Base-by-base conservation (phyloP, 2,113 vertebrate species). In the Bostrychus sinensis region DNA sequence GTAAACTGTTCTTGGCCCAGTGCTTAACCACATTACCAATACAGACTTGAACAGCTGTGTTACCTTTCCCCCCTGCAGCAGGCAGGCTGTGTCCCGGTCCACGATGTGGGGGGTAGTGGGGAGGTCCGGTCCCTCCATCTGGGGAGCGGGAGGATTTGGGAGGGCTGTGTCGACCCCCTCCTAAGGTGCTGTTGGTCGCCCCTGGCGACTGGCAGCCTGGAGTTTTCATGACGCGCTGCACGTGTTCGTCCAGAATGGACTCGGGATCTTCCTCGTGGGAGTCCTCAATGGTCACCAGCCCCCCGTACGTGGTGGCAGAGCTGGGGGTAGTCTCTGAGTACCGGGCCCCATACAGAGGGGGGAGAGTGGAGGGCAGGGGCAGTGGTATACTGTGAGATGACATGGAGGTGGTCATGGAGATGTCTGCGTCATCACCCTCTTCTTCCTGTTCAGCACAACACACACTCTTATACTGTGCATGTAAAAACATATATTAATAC, bases 181-280 rank as follows among this genome's bases (percentile, higher is more conserved):
- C 86, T 78, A 82, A 82, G 78, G 82, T 86, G 87, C 66, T 72
- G 66, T 88, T 91, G 39, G 85, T 73, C 53, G 95, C 93, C 13
- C 96, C 95, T 0, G 96, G 96, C 0, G 96, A 98, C 68, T 96
- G 96, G 86, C 96, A 95, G 62, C 95, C 96, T 0, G 95, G 95
- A 0, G 95, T 97, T 75, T 94, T 94, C 94, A 96, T 94, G 67
- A 97, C 96, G 0, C 96, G 92, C 71, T 96, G 95, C 5, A 96
- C 95, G 0, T 96, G 95, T 16, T 98, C 95, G 0, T 98, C 96
- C 13, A 97, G 90, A 75, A 98, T 97, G 75, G 93, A 95, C 69
- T 98, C 95, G 0, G 95, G 95, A 87, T 97, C 93, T 25, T 97
- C 96, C 51, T 98, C 94, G 0, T 95, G 94, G 0, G 92, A 89